Evolutionary conservation across 1,140 invertebrate genomes (phyloP).

Genomic region (Latrodectus geometricus): DNA sequence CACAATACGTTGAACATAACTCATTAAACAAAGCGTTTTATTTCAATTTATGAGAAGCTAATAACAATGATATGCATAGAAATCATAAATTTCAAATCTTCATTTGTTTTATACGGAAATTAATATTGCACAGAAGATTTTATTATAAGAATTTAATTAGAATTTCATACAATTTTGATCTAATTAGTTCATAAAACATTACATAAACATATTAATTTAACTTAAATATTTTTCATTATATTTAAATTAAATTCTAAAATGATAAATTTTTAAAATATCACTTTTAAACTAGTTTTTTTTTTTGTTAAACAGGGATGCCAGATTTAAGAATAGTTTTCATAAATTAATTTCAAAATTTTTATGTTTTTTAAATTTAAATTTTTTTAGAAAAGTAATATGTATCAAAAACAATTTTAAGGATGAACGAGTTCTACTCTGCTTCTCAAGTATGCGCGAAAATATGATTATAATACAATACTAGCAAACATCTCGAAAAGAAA

Average conservation of each 20-base stretch:
- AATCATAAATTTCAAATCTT: too few species aligned
- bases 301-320: conserved; percentile 37
- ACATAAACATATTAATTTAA: neutral
- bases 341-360: neutral
- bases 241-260: neutral
- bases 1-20: too few species aligned
- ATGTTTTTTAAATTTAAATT: neutral
- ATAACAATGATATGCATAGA: too few species aligned
- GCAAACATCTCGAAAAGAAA: neutral
- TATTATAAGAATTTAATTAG: neutral
- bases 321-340: neutral
- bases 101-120: neutral
- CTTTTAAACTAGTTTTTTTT: too few species aligned
- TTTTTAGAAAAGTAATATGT: neutral
- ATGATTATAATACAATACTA: neutral
- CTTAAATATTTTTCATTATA: neutral
- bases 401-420: neutral
- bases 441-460: neutral
- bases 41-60: too few species aligned
- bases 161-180: neutral
- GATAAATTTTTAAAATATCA: neutral
- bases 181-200: neutral
- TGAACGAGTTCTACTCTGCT: neutral
- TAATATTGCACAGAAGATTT: neutral
- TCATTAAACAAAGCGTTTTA: too few species aligned